Percentiles rank a stretch among this genome's conserved stretches.
phyloP scores from a whole-genome alignment of 2,888 invertebrate species.

The Tetragnatha montana region DNA sequence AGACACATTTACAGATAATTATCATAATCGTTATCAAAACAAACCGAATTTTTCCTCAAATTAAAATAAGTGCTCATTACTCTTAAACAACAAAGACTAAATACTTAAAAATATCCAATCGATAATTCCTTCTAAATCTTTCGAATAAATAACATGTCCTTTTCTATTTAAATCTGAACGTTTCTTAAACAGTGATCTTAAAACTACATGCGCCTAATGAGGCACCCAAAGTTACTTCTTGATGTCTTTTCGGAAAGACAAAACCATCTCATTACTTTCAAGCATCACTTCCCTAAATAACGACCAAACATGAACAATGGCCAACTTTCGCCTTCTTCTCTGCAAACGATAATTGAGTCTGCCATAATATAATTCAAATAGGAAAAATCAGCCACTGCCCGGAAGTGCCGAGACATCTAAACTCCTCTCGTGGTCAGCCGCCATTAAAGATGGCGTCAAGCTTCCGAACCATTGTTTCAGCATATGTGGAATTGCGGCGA shows the following conservation, averaged over 20 bases:
- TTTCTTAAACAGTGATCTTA: no score
- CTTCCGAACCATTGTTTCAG: constrained; percentile 57
- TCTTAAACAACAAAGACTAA: no score
- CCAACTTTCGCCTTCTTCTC: constrained; percentile 22
- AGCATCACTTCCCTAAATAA: constrained; percentile 54
- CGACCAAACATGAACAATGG: constrained; percentile 31
- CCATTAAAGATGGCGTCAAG: constrained; percentile 49
- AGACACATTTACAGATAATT: no score
- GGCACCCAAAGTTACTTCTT: no score
- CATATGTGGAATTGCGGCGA: constrained; percentile 32
- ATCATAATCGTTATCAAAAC: no score
- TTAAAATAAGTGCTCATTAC: no score
- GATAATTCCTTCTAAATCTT: no score
- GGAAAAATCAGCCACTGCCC: constrained; percentile 5
- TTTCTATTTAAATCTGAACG: no score
- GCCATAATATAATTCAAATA: constrained; percentile 3
- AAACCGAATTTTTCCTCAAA: no score
- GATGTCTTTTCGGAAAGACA: neutral
- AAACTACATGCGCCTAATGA: no score
- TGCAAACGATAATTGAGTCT: constrained; percentile 10
- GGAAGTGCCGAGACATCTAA: constrained; percentile 57
- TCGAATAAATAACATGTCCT: no score
- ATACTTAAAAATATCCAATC: no score
- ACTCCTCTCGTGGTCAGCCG: constrained; percentile 51
- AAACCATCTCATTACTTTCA: constrained; percentile 33